Evolutionary conservation across 2,113 vertebrate genomes (phyloP), one percentile per base, ranked within the genome.

Genomic region (Pleuronectes platessa): DNA sequence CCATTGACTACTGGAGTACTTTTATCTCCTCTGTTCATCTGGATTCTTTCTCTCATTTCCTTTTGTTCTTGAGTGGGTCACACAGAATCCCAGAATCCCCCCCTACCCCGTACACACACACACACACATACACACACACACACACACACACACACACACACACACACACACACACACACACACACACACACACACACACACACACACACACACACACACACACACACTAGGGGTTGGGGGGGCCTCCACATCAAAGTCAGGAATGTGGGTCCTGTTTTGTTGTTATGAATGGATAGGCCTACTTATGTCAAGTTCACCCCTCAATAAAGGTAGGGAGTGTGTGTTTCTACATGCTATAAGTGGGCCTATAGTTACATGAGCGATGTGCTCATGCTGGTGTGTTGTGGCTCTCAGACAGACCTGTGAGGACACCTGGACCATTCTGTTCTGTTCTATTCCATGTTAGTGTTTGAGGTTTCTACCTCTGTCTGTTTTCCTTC

Each of bases 241-340:
- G 65, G 24, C 59, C 27, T n/a, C 31, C 68, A 78, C 87, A 84
- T 91, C 88, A 92, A 90, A 92, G 91, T 69, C 66, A 89, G 80
- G 86, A 90, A 88, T 86, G 82, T 54, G 67, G 71, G 76, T 51
- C 79, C 64, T 69, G 83, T 42, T 31, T 31, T 74, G 26, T 81
- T 59, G 79, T 87, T 83, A 82, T 80, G 65, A 65, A 35, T 45
- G 78, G 72, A 14, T 73, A 78, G 78, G 71, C 61, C 75, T 71
- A 74, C 54, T 89, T 77, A 78, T 86, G 88, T 82, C 79, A 79
- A 71, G 71, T 79, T 74, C 67, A 58, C 35, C 78, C 74, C 40
- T 56, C 49, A 61, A n/a, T 77, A 59, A 51, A 72, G 27, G 40
- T 17, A 1, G 76, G 24, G 55, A 42, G 68, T 68, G 23, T 71